Evolutionary conservation across 2,888 invertebrate species (phyloP).

Genomic region (Lamellibrachia satsuma): DNA sequence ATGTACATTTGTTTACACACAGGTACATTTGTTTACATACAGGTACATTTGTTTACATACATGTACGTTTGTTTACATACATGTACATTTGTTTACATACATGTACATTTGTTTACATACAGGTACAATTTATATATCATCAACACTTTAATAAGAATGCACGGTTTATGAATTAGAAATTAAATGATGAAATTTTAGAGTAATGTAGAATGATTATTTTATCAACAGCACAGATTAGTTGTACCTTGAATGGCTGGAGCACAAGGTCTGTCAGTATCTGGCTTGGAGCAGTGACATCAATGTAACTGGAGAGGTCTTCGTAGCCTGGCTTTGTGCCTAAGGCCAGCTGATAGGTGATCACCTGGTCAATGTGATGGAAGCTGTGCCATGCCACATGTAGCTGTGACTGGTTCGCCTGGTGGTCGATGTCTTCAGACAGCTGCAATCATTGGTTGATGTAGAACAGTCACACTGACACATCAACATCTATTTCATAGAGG

Average conservation of each 20-base stretch:
- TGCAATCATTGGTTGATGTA: neutral
- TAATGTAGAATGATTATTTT: too few species aligned
- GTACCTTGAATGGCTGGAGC: neutral
- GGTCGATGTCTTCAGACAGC: slow-evolving; percentile 20
- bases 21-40: too few species aligned
- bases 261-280: neutral
- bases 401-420: neutral
- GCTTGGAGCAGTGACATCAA: neutral
- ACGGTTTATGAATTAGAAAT: too few species aligned
- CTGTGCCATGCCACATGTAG: neutral
- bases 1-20: too few species aligned
- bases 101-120: too few species aligned
- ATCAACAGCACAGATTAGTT: neutral
- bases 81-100: too few species aligned
- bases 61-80: too few species aligned
- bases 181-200: too few species aligned
- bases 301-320: neutral
- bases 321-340: neutral
- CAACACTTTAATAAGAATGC: too few species aligned
- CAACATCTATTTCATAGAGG: neutral
- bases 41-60: too few species aligned
- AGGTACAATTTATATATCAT: too few species aligned
- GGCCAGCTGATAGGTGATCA: slow-evolving; percentile 7
- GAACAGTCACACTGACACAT: neutral
- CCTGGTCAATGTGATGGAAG: slow-evolving; percentile 14